Evolutionary conservation across 2,113 vertebrate species (phyloP), one percentile per base, ranked within the genome.

Genomic region (Xenotilapia caudafasciata): DNA sequence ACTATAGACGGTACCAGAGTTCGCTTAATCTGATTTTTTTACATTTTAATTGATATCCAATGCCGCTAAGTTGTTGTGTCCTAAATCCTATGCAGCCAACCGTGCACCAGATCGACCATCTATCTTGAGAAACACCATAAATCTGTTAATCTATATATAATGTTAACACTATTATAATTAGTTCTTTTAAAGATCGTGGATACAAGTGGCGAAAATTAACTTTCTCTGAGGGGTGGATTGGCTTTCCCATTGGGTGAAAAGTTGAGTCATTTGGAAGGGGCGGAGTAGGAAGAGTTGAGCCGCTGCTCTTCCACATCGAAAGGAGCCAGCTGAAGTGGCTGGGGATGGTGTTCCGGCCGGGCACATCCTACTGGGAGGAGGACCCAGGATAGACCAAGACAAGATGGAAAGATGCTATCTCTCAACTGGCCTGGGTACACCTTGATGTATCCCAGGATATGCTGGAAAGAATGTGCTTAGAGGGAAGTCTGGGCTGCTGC

Each of bases 331-430:
- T 65, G 60, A 65, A 2, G 60, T 65, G 33, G 60, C 60, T 65
- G 60, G 10, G 33, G 60, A 21, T 65, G 60, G 33, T 65, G 60
- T 38, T 65, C 0, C 0, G 6, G 33, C 6, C 0, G 6, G 60
- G 10, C 6, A n/a, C 33, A 38, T 65, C 33, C 6, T 28, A 58
- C 55, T 13, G 19, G 33, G 19, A 65, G 60, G 60, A 65, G 33
- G 60, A 38, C 19, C 60, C 33, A 38, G 3, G 60, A 65, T 38
- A 38, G 60, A 38, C 33, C 19, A 65, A 65, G 60, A 65, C 19
- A 38, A 65, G 19, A 38, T n/a, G 60, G 33, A 65, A 65, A 65
- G 4, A 65, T 38, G 33, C 31, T 65, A 2, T 65, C 33, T 65
- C 60, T n/a, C 33, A 12, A 65, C 60, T 65, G 31, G 1, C 60